A percentile compares a stretch with the other conserved stretches of the same genome.
Evolutionary conservation across 2,113 vertebrate genomes (phyloP).

Genomic region (Tiliqua scincoides): DNA sequence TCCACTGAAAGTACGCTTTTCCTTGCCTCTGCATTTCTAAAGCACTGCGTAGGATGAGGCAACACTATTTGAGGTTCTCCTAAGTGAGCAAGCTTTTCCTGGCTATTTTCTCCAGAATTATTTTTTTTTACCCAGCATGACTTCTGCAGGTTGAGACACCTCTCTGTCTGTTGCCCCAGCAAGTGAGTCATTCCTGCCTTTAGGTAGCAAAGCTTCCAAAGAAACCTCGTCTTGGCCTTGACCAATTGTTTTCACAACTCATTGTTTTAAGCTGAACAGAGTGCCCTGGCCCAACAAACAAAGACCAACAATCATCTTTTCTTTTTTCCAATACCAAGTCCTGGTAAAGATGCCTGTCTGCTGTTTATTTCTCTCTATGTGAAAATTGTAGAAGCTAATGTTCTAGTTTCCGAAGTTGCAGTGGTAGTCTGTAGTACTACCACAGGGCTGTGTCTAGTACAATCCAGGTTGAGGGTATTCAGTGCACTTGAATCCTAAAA

Average conservation of each 20-base stretch:
- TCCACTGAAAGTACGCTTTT: too few relatives aligned
- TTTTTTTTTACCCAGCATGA: too few relatives aligned
- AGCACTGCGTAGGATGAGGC: neutral
- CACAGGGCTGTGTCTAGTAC: too few relatives aligned
- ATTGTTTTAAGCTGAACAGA: too few relatives aligned
- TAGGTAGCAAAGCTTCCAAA: neutral
- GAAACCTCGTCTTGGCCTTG: neutral
- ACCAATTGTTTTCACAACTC: neutral
- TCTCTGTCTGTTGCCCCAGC: neutral
- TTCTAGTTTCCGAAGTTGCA: neutral
- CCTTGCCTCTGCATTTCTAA: neutral
- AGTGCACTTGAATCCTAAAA: neutral
- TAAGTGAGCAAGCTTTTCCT: neutral
- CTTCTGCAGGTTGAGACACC: neutral
- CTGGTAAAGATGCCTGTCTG: too few relatives aligned
- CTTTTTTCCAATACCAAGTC: too few relatives aligned
- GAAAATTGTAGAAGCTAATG: too few relatives aligned
- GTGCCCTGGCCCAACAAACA: neutral
- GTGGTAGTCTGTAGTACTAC: too few relatives aligned
- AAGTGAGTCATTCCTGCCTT: neutral
- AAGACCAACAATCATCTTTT: too few relatives aligned
- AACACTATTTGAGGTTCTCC: too few relatives aligned
- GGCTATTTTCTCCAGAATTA: neutral
- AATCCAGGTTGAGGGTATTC: too few relatives aligned
- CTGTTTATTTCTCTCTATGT: too few relatives aligned